A percentile compares a stretch with the other conserved stretches of the same genome.
These are phyloP conservation scores for Idaea straminata DNA, from an alignment of 2,888 invertebrate genomes.

Conservation along the genomic window DNA sequence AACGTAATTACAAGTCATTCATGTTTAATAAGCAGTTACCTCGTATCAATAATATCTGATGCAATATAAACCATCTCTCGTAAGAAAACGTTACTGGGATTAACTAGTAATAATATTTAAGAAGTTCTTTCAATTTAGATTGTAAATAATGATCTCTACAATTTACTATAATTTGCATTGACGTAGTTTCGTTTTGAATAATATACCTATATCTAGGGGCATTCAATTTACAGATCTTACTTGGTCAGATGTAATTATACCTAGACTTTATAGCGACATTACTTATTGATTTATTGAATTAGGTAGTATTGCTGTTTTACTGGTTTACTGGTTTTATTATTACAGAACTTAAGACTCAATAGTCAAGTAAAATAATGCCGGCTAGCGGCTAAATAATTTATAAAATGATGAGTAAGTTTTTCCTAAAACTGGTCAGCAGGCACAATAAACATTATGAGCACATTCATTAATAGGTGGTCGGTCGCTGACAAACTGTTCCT, in stretches of 20 bases:
- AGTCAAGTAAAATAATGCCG: background rate
- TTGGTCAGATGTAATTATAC: background rate
- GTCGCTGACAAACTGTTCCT: constrained; percentile 72
- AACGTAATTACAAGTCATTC: constrained; percentile 17
- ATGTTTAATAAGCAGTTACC: constrained; percentile 17
- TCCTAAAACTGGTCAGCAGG: constrained; percentile 68
- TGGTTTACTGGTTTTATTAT: background rate
- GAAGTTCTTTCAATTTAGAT: background rate
- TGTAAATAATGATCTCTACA: background rate
- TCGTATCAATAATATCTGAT: background rate
- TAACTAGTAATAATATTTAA: background rate
- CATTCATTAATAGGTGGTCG: constrained; percentile 77
- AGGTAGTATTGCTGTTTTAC: background rate
- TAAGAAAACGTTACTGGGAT: background rate
- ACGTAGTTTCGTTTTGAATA: background rate
- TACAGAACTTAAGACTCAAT: background rate
- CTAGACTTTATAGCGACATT: background rate
- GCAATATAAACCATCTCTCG: background rate
- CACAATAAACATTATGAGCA: constrained; percentile 74
- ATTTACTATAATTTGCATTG: background rate
- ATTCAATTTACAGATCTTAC: background rate
- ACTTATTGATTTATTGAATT: background rate
- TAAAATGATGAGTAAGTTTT: constrained; percentile 66
- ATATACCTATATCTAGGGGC: background rate
- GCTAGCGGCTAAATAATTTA: constrained; percentile 52